Percentiles rank a stretch among this genome's conserved stretches.
phyloP scores from a whole-genome alignment of 1,140 invertebrate species.

The Protaetia brevitarsis region DNA sequence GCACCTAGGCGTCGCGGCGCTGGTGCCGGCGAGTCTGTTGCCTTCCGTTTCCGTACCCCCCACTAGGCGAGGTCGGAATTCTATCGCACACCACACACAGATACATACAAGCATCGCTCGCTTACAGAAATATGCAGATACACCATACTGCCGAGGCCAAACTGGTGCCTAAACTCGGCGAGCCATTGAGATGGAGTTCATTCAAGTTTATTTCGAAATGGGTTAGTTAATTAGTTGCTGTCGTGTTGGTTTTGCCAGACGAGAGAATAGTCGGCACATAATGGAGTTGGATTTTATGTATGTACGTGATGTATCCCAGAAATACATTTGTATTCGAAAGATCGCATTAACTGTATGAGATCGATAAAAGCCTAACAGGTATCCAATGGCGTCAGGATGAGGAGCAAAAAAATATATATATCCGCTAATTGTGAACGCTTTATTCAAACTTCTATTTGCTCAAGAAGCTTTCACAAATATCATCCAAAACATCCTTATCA shows the following conservation, averaged over 20 bases:
- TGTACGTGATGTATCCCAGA: too few relatives aligned
- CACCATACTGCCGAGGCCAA: background rate
- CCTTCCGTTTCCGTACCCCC: constrained; percentile 4
- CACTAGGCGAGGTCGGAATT: background rate
- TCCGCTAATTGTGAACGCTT: too few relatives aligned
- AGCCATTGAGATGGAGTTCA: background rate
- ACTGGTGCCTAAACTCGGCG: background rate
- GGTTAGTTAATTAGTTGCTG: background rate
- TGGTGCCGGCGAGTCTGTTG: constrained; percentile 25
- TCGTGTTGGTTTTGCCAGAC: background rate
- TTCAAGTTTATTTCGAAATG: background rate
- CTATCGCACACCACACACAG: background rate
- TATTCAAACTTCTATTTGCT: too few relatives aligned
- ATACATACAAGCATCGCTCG: background rate
- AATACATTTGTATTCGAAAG: too few relatives aligned
- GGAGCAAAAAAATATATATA: too few relatives aligned
- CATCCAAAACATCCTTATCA: too few relatives aligned
- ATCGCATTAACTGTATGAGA: too few relatives aligned
- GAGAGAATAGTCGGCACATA: background rate
- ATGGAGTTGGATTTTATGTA: background rate
- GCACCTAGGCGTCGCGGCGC: constrained; percentile 23
- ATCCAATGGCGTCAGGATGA: too few relatives aligned
- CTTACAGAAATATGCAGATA: background rate
- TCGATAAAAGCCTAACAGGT: too few relatives aligned
- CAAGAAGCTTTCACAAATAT: too few relatives aligned